Base-by-base conservation (phyloP, 2,797 vertebrate species). In the Champsocephalus esox region DNA sequence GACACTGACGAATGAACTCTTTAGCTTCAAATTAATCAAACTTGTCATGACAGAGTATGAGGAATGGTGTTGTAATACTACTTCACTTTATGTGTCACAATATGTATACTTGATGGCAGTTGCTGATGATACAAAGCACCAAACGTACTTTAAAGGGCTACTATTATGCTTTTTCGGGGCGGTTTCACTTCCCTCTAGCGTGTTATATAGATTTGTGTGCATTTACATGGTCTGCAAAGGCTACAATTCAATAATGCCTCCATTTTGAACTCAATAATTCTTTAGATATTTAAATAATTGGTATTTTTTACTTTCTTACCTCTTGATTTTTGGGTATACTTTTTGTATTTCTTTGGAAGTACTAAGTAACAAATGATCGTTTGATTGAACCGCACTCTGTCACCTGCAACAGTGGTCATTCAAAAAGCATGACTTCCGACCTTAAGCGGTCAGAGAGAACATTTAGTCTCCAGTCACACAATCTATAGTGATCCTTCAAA, bases 11-110 rank as follows among this genome's bases (percentile, higher is more conserved):
- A n/a, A 77, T 64, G 2, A 8, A 28, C 19, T 4, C 17, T 50
- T 19, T 9, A 43, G 17, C 13, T 28, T 49, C 13, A 17, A 38
- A 64, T 71, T 1, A 65, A 68, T 79, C 13, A 63, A 48, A 24
- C 19, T 38, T 46, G 57, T 24, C 3, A 5, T 45, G 60, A 73
- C 16, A 6, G 16, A 32, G 12, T 17, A 10, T 71, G 55, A 80
- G 21, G 57, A 68, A 85, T 52, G 16, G 44, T 48, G 28, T 62
- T 62, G 41, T 58, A 44, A 43, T 14, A 21, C 24, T 48, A 54
- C 16, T 52, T 79, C 44, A 45, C 34, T 14, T 21, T 6, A 21
- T 16, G 3, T 55, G 44, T 72, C 67, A 28, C 51, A n/a, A 3
- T 10, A 49, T 10, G 43, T 59, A 62, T 21, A 17, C 34, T 68